phyloP scores from a whole-genome alignment of 2,113 vertebrate genomes.

The Amblyornis subalaris region DNA sequence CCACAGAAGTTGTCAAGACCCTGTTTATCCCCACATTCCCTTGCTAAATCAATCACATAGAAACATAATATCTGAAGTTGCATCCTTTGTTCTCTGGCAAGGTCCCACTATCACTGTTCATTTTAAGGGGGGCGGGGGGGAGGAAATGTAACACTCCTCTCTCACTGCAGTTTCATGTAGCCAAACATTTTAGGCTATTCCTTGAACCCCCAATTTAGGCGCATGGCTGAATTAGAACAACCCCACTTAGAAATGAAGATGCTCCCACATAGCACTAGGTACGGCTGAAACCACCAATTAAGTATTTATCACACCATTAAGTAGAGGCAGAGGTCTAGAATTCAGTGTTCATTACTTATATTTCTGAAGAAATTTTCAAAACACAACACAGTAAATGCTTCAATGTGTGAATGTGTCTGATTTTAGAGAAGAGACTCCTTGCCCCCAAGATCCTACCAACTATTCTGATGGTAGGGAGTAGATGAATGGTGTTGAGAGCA shows the following conservation, averaged over 20 bases:
- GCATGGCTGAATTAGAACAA: background rate
- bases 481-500: background rate
- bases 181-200: background rate
- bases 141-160: background rate
- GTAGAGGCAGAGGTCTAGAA: background rate
- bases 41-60: background rate
- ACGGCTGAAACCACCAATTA: background rate
- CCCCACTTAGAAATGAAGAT: background rate
- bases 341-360: background rate
- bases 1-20: background rate
- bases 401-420: background rate
- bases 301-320: background rate
- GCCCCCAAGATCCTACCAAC: background rate
- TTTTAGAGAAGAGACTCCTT: background rate
- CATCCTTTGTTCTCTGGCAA: background rate
- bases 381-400: background rate
- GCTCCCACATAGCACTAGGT: background rate
- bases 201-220: background rate
- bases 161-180: background rate
- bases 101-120: background rate
- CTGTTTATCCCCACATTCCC: background rate
- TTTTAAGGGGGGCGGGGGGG: background rate
- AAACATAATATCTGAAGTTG: background rate
- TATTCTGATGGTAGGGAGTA: background rate
- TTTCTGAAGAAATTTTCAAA: background rate